Conservation (phyloP, 1,140 invertebrate genomes). For the Drosophila trapezifrons region DNA sequence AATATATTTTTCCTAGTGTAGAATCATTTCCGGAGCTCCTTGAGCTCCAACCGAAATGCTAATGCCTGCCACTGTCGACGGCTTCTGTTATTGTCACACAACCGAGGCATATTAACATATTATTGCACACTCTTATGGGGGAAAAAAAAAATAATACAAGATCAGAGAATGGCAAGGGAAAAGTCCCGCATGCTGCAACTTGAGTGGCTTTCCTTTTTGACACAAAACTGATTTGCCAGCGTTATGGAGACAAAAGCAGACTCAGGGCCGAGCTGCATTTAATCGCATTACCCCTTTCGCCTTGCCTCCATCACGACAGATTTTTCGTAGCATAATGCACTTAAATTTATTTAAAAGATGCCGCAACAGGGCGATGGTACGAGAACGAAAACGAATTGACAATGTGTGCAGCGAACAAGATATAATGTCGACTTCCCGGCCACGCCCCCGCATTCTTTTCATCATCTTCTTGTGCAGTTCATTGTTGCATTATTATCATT, state of each 20-base stretch:
- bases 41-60: slow-evolving; percentile 59
- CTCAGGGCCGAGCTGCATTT: slow-evolving; percentile 45
- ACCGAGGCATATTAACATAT: slow-evolving; percentile 73
- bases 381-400: slow-evolving; percentile 49
- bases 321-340: slow-evolving; percentile 60
- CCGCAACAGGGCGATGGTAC: background rate
- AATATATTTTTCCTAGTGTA: slow-evolving; percentile 10
- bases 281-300: slow-evolving; percentile 58
- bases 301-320: slow-evolving; percentile 17
- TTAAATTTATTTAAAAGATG: slow-evolving; percentile 70
- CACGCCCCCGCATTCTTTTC: slow-evolving; percentile 52
- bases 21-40: slow-evolving; percentile 2
- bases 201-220: slow-evolving; percentile 45
- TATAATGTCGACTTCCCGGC: slow-evolving; percentile 53
- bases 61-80: slow-evolving; percentile 53
- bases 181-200: slow-evolving; percentile 37
- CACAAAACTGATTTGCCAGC: slow-evolving; percentile 56
- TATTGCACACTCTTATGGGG: slow-evolving; percentile 60
- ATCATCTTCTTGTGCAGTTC: slow-evolving; percentile 54
- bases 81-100: slow-evolving; percentile 77
- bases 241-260: slow-evolving; percentile 32
- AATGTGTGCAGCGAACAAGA: slow-evolving; percentile 76
- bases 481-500: slow-evolving; percentile 70
- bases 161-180: background rate
- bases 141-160: slow-evolving; percentile 5